Evolutionary conservation across 2,797 vertebrate genomes (phyloP), one percentile per base, ranked within the genome.

Genomic region (Danio jaintianensis): DNA sequence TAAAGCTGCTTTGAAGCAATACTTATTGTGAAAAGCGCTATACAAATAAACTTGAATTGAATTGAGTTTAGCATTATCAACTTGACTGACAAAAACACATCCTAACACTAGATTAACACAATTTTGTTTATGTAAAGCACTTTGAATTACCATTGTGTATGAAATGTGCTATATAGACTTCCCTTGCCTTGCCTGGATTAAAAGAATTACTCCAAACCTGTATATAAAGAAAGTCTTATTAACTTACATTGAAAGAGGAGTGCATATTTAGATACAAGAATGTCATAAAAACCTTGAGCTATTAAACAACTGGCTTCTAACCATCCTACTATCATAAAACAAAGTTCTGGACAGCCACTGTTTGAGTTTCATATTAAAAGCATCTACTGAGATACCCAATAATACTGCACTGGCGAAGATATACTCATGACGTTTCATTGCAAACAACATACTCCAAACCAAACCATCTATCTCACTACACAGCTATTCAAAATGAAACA

Each of bases 331-430:
- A 70, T 70, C 16, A 53, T 8, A 53, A 52, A 7, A 11, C 4
- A 6, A 70, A 20, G 15, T 11, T 50, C 16, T 38, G 16, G 47
- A n/a, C 47, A n/a, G 6, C 36, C 36, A 70, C 48, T 70, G 36
- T 40, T 53, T 40, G 36, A 36, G 6, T 11, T 53, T n/a, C 40
- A 70, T 70, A 70, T 70, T 70, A 70, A 70, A 70, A 69, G 29
- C 8, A 18, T 18, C 29, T 40, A n/a, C 50, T 18, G 68, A 42
- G 6, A 55, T 18, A 13, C 12, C 50, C 6, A 40, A 36, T 20
- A 8, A 55, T 40, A 53, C 55, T 42, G 50, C 36, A 70, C n/a
- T 42, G 50, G 68, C 20, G 16, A 70, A 70, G 36, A 42, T 38
- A 53, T 42, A 53, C 50, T 40, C 50, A 20, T 70, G 7, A 47